Evolutionary conservation across 2,113 vertebrate species (phyloP), one percentile per base, ranked within the genome.

Genomic region (Cinclus mexicanus): DNA sequence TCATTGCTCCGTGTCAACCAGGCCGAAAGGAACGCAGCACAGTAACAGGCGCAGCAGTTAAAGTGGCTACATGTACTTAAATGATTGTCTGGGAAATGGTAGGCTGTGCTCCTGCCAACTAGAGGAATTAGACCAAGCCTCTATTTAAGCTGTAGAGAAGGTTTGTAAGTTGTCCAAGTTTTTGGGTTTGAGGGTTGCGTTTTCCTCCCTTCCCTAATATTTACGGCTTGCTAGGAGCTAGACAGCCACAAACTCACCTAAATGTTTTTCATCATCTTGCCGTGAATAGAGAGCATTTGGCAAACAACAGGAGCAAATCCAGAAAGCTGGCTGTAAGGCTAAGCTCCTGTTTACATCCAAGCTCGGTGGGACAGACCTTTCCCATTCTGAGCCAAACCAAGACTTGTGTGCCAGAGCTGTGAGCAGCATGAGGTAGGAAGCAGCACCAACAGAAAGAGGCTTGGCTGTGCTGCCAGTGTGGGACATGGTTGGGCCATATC

Each of bases 401-500:
- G 82, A 8, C 24, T 49, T 2, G 3, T 25, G 57, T 72, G 56
- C 80, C 77, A 91, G 78, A 83, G 18, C 78, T 87, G 29, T 0
- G 3, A 75, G 70, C 57, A 91, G 55, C 33, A 53, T 2, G 26
- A 74, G 29, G 49, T 77, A 49, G 86, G 83, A 93, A 83, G 47
- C 0, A 0, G 29, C 46, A 93, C 46, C 2, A 8, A 42, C 35
- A 74, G 55, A 53, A 80, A 42, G 50, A 44, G 56, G n/a, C 46
- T 83, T 0, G 1, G 24, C 24, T 85, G 4, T 14, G 53, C 53
- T 17, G 11, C 79, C 67, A 52, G n/a, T 0, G 1, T 1, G 1
- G 61, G 67, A 79, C 19, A 21, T 1, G 3, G 42, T 3, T 4
- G 6, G 28, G 72, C 5, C 0, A 7, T 46, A 29, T 0, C 0